Base-by-base conservation (phyloP, 2,888 invertebrate species). In the Ennomos erosarius region DNA sequence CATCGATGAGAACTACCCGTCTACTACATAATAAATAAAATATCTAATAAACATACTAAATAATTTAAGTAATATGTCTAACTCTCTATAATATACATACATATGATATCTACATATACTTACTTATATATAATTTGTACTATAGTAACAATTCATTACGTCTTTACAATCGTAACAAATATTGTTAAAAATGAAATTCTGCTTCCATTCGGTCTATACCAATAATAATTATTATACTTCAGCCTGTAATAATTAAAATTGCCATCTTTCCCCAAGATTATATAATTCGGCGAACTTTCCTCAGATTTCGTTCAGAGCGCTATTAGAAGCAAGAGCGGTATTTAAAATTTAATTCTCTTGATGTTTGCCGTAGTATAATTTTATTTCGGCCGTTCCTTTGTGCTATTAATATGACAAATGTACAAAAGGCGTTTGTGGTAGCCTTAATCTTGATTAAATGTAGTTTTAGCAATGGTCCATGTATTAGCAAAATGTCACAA, bases 361-460 rank as follows among this genome's bases (percentile, higher is more conserved):
- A 78, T 75, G 71, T 75, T 76, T 76, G 40, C 47, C 44, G 72
- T 68, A 64, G 74, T 74, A 73, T 78, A 80, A 79, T 82, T 81
- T 79, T 79, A 73, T 76, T 73, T 70, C 64, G 63, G 69, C 71
- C 63, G 74, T 75, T 75, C 67, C 67, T 69, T 69, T 65, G 68
- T 11, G 70, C 78, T 73, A 74, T 81, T 77, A 76, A 76, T 62
- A 75, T 79, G 78, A 81, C 74, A 78, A 80, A 81, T 76, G 75
- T 73, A 70, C 68, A 63, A 57, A 26, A 67, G 72, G 66, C 64
- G 74, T 69, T 64, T 67, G 64, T 64, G 44, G 65, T 61, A 62
- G 67, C 72, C 69, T 68, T 78, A 74, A 75, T 78, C 73, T 72
- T 69, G 59, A 70, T 76, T 71, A 73, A 69, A 64, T 57, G 38